Evolutionary conservation across 2,113 vertebrate genomes (phyloP).

Genomic region (Vireo altiloquus): DNA sequence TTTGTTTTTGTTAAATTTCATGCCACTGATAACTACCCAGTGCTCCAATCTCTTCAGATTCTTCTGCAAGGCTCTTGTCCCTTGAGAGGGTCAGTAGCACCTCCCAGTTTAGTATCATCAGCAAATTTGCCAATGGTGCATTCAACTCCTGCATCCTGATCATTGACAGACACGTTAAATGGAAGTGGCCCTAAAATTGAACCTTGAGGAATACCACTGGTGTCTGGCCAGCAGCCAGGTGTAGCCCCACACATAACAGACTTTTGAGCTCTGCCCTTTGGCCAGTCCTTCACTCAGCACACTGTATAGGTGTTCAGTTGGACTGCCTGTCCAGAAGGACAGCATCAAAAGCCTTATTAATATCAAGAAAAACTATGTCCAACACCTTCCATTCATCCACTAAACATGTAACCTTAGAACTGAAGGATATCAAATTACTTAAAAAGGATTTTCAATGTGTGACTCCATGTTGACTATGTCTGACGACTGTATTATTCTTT

Average conservation of each 20-base stretch:
- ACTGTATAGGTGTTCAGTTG: rapidly evolving
- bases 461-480: neutral
- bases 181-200: neutral
- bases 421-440: neutral
- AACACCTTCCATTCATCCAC: neutral
- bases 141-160: neutral
- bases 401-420: rapidly evolving
- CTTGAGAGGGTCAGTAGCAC: rapidly evolving
- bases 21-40: rapidly evolving
- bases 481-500: neutral
- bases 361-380: neutral
- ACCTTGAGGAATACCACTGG: neutral
- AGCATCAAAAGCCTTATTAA: neutral
- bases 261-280: neutral
- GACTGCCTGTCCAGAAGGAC: neutral
- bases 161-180: neutral
- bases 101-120: neutral
- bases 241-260: neutral
- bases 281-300: neutral
- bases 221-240: neutral
- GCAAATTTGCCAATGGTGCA: no score
- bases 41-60: neutral
- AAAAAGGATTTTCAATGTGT: neutral
- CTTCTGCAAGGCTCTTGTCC: neutral
- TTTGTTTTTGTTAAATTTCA: neutral